Evolutionary conservation across 2,888 invertebrate species (phyloP), one percentile per base, ranked within the genome.

Genomic region (Apodemia duryi): DNA sequence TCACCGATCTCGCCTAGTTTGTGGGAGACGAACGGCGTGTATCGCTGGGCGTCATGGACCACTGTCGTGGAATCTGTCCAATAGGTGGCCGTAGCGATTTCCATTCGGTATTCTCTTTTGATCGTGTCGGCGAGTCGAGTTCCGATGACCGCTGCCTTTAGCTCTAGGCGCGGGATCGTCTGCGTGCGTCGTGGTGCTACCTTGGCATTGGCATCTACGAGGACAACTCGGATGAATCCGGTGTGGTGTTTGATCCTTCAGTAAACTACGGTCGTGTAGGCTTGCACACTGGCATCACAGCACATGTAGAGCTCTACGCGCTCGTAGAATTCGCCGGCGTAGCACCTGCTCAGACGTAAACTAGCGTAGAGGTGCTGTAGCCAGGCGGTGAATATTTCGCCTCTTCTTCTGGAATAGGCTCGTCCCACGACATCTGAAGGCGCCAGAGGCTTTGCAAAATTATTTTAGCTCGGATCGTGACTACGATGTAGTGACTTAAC

Each of bases 181-280:
- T 46, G 65, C 0, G 63, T 21, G 29, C 46, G 35, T 46, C 49
- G 29, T 0, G 70, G 69, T 1, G 72, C 67, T 6, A 70, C 70
- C 13, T 62, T 65, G 0, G 67, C 66, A 35, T 69, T 69, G 0
- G 67, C 69, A 0, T 38, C 69, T 10, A 61, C 51, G 4, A 74
- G 70, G n/a, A 72, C 69, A 11, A 63, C 38, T 13, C 4, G 4
- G 69, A 62, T 69, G 72, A 71, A n/a, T 66, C 70, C 68, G 41
- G 70, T 66, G 6, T 60, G 9, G 11, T 62, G 43, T 28, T 61
- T 46, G 2, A 70, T 29, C 13, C 72, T 66, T 62, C 72, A 69
- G 63, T 75, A 76, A 0, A 66, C 68, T 6, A 71, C 73, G 3
- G 52, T 21, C 7, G 51, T 28, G 51, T 52, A 52, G 6, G 51